Conservation (phyloP, 2,113 vertebrate genomes). For the Syngnathus floridae region DNA sequence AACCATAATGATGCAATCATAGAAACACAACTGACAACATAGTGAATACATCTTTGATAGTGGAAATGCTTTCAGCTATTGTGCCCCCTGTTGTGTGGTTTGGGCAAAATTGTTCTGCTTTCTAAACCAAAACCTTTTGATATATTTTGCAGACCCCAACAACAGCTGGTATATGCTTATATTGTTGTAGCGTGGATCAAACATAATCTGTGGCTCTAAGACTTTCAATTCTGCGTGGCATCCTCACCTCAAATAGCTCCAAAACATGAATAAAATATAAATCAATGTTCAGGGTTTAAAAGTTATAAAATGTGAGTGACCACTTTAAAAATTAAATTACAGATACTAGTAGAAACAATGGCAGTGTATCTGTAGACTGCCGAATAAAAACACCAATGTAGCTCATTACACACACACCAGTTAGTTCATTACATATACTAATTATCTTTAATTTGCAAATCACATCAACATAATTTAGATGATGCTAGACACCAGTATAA, state of each 20-base stretch:
- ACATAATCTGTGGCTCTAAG: background rate
- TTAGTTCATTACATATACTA: background rate
- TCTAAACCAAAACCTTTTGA: conserved; percentile 2
- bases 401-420: background rate
- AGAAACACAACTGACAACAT: conserved; percentile 12
- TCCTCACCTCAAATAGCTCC: background rate
- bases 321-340: too few species aligned
- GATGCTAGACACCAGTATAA: background rate
- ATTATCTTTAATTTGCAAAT: background rate
- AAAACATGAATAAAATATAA: too few species aligned
- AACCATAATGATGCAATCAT: conserved; percentile 21
- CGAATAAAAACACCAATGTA: background rate
- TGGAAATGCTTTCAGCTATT: background rate
- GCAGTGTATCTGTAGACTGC: background rate
- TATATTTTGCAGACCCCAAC: background rate
- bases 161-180: conserved; percentile 3
- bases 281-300: too few species aligned
- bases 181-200: conserved; percentile 14
- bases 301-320: too few species aligned
- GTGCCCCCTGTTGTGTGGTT: background rate
- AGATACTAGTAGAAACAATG: too few species aligned
- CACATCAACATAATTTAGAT: background rate
- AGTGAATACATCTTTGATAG: background rate
- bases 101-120: conserved; percentile 2
- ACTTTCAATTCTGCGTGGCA: too few species aligned